Evolutionary conservation across 1,140 invertebrate species (phyloP), one percentile per base, ranked within the genome.

Genomic region (Leptonema lineaticorne): DNA sequence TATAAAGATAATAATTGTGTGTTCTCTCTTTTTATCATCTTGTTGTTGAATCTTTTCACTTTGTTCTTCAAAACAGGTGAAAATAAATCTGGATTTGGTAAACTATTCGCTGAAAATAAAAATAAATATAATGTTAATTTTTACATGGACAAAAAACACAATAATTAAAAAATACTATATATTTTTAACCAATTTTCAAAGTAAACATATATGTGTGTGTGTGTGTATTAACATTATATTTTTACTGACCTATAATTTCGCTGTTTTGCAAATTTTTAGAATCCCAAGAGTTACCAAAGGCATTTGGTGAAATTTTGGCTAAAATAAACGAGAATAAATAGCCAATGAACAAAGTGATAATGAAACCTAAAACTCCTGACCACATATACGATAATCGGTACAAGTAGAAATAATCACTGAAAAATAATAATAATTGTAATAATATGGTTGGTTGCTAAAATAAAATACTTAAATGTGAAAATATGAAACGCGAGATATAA

Each of bases 301-400:
- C 33, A 22, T 28, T 29, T 41, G 68, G 63, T n/a, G 66, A 70
- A 22, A 68, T 64, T 63, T 63, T 70, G 14, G 26, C 58, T 30
- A 73, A 50, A 24, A 73, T 63, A 7, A 26, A 63, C 18, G 68
- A 70, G 0, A 87, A 75, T 0, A 90, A n/a, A 29, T 86, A 78
- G n/a, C 91, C 91, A 59, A 91, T 71, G 0, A 89, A 28, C 2
- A 92, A 74, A 1, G 91, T 87, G 0, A 88, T 74, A 0, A 85
- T 2, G 68, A 91, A 87, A 57, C 90, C 92, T 50, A 92, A 78
- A 0, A 89, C 85, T 4, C 88, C 84, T n/a, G 90, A 91, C 90
- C 94, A 97, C 84, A 95, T 86, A 75, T 96, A 97, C 0, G 94
- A 96, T 11, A 97, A 82, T 67, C 88, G 83, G 74, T 93, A 92